phyloP scores from a whole-genome alignment of 2,797 vertebrate species.

The Malacoctenus gilli region DNA sequence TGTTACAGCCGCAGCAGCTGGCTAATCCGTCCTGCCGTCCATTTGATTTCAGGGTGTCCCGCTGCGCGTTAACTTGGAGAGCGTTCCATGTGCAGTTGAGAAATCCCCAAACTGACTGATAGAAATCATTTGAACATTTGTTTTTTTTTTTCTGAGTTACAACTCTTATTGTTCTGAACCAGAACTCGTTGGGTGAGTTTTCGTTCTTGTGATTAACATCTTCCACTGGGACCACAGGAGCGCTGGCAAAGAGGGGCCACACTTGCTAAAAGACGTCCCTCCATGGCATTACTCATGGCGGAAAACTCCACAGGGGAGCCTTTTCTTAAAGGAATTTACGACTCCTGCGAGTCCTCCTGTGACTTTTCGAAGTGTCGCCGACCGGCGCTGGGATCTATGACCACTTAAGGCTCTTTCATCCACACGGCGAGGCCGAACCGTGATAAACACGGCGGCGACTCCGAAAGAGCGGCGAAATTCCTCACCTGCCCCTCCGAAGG shows the following conservation, averaged over 20 bases:
- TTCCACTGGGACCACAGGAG: background rate
- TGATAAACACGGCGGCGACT: conserved; percentile 2
- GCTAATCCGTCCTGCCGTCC: no score
- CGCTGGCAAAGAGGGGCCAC: background rate
- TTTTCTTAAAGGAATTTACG: conserved; percentile 16
- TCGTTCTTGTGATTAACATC: background rate
- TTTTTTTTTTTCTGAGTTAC: no score
- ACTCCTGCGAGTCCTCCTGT: background rate
- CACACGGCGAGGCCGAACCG: conserved; percentile 4
- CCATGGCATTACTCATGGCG: conserved; percentile 6
- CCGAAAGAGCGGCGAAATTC: background rate
- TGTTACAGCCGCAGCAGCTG: no score
- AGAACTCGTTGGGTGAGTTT: background rate
- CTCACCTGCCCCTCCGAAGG: background rate
- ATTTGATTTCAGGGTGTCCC: no score
- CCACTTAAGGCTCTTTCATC: conserved; percentile 8
- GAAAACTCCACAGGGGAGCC: conserved; percentile 12
- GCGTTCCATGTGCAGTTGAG: no score
- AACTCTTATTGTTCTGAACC: background rate
- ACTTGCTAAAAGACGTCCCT: background rate
- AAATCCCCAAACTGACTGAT: no score
- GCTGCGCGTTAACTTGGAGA: no score
- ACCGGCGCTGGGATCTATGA: conserved; percentile 5
- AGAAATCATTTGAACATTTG: no score
- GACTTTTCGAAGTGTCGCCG: conserved; percentile 6